A percentile compares a stretch with the other conserved stretches of the same genome.
Evolutionary conservation across 2,797 vertebrate species (phyloP).

Genomic region (Chrosomus eos): DNA sequence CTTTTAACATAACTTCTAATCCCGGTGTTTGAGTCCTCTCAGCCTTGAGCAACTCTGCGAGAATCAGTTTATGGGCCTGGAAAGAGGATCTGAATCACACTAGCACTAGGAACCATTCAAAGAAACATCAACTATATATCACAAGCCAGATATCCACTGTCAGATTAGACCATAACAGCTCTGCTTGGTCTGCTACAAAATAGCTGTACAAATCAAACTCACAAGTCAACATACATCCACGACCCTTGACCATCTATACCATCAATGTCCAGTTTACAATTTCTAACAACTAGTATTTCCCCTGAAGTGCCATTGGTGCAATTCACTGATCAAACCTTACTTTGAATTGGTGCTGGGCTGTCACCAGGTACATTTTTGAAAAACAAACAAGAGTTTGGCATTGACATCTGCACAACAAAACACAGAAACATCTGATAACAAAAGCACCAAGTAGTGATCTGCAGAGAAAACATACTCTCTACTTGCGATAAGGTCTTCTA

Average conservation of each 20-base stretch:
- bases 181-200: neutral
- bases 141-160: neutral
- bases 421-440: neutral
- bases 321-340: neutral
- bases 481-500: neutral
- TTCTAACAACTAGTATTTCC: neutral
- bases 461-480: neutral
- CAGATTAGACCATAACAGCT: conserved; percentile 5
- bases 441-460: neutral
- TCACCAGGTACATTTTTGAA: neutral
- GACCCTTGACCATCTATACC: neutral
- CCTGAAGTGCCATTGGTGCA: neutral
- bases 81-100: conserved; percentile 50
- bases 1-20: neutral
- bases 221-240: neutral
- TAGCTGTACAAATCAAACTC: neutral
- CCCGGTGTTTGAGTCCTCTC: neutral
- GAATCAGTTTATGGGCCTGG: conserved; percentile 49
- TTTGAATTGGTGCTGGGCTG: neutral
- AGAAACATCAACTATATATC: conserved; percentile 14
- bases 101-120: conserved; percentile 22
- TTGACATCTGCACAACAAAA: neutral
- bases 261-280: neutral
- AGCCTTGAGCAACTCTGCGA: conserved; percentile 15
- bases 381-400: neutral